Evolutionary conservation across 2,797 vertebrate genomes (phyloP), one percentile per base, ranked within the genome.

Genomic region (Helicolenus hilgendorfi): DNA sequence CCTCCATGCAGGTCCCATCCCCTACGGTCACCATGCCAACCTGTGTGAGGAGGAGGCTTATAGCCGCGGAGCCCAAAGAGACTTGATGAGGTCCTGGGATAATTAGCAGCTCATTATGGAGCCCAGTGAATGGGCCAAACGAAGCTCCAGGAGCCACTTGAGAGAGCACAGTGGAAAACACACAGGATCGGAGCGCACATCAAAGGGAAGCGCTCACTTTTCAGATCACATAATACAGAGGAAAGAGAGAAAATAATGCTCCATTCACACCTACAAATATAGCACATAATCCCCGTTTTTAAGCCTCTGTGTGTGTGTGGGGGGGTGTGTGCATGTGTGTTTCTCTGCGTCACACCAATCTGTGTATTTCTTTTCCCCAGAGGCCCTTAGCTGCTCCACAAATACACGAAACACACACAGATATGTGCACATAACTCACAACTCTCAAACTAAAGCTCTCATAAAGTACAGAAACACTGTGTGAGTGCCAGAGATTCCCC

Each of bases 101-200:
- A 96, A 97, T 97, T 97, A 95, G 86, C 79, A 89, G 92, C 92
- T 96, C 89, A 94, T 96, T 96, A 95, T 90, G 87, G 85, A 91
- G 92, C 90, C 89, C 82, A 79, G 73, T 90, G 93, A 94, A 95
- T 94, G 81, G 93, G 75, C 77, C 89, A 62, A 49, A 49, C 5
- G 7, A 55, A 88, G 91, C 84, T 86, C 77, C 45, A 69, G 82
- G 84, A 93, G 87, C 87, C 90, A 84, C 89, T 59, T 68, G 86
- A 78, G 91, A 94, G 69, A n/a, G 84, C 1, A 11, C 86, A 76
- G 41, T 83, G 86, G 84, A 89, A 90, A 92, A 93, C 89, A 88
- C 81, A 84, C 73, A 81, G 90, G 88, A 94, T 80, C 26, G 15
- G 67, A 80, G 89, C 82, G 22, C 84, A 92, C 86, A 94, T 95